Evolutionary conservation across 2,888 invertebrate species (phyloP).

Genomic region (Galerucella nymphaeae): DNA sequence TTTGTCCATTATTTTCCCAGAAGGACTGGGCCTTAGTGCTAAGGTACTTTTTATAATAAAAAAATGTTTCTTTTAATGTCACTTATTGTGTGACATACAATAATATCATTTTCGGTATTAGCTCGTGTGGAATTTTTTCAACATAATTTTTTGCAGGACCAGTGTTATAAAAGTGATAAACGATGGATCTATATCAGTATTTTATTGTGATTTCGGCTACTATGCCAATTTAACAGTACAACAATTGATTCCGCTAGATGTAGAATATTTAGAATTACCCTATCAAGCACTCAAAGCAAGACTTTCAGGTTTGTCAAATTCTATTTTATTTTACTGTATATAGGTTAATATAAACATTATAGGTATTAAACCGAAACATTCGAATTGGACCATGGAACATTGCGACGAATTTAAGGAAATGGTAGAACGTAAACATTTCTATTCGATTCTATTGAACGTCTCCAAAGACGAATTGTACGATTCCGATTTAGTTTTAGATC

Average conservation of each 20-base stretch:
- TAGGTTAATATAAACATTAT: conserved; percentile 26
- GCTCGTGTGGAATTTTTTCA: not conserved
- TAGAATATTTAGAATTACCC: conserved; percentile 70
- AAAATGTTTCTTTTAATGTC: not conserved
- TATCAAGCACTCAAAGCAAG: conserved; percentile 76
- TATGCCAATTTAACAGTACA: conserved; percentile 69
- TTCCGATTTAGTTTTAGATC: conserved; percentile 71
- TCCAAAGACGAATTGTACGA: conserved; percentile 72
- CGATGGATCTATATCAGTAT: conserved; percentile 70
- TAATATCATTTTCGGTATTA: too few relatives aligned
- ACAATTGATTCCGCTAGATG: conserved; percentile 68
- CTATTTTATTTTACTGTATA: not conserved
- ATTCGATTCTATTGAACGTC: conserved; percentile 74
- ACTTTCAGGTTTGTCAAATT: conserved; percentile 67
- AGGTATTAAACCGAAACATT: conserved; percentile 68
- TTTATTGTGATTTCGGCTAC: conserved; percentile 75
- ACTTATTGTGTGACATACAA: too few relatives aligned
- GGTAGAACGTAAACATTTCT: conserved; percentile 77
- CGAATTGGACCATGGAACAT: conserved; percentile 79
- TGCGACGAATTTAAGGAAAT: conserved; percentile 78
- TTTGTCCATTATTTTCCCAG: too few relatives aligned
- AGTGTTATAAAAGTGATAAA: conserved; percentile 69
- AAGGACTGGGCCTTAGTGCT: too few relatives aligned
- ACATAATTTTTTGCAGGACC: conserved; percentile 62
- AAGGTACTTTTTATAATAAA: too few relatives aligned